A percentile compares a stretch with the other conserved stretches of the same genome.
Conservation (phyloP, 2,888 invertebrate genomes). For the Disparrhopalites patrizii region DNA sequence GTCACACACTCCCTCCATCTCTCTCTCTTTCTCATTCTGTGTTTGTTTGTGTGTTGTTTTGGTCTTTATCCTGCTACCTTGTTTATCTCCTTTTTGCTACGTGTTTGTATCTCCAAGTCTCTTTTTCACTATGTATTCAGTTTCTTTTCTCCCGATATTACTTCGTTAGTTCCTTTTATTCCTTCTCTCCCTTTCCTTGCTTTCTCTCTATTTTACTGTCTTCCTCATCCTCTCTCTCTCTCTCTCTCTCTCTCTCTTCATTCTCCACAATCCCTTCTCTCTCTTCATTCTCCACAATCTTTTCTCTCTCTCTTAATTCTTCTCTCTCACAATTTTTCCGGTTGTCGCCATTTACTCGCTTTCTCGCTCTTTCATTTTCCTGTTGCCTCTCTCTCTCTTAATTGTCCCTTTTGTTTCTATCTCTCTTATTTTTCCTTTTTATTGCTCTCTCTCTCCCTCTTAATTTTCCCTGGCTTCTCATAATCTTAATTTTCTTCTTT, state of each 20-base stretch:
- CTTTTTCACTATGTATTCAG: background rate
- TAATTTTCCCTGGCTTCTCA: background rate
- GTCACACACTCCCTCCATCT: slow-evolving; percentile 15
- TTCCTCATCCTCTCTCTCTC: slow-evolving; percentile 7
- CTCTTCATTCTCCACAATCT: background rate
- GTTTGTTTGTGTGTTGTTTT: too few species aligned
- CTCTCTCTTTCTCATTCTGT: too few species aligned
- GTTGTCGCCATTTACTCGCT: too few species aligned
- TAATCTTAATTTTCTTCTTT: too few species aligned
- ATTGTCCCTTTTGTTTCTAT: too few species aligned
- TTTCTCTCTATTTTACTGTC: slow-evolving; percentile 10
- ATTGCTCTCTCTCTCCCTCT: background rate
- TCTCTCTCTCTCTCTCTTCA: background rate
- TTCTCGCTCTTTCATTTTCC: too few species aligned
- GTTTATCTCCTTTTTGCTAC: background rate
- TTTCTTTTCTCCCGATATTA: background rate
- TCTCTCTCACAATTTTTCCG: too few species aligned
- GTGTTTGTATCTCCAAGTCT: slow-evolving; percentile 7
- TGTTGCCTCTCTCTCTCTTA: too few species aligned
- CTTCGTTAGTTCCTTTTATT: too few species aligned
- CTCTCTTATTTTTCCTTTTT: background rate
- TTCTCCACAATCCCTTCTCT: background rate
- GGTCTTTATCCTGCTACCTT: too few species aligned
- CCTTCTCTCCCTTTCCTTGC: background rate
- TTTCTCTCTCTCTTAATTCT: too few species aligned